Percentiles rank a stretch among this genome's conserved stretches.
These are phyloP conservation scores for Sarcophilus harrisii DNA, from an alignment of 2,797 vertebrate genomes.

Conservation along the genomic window DNA sequence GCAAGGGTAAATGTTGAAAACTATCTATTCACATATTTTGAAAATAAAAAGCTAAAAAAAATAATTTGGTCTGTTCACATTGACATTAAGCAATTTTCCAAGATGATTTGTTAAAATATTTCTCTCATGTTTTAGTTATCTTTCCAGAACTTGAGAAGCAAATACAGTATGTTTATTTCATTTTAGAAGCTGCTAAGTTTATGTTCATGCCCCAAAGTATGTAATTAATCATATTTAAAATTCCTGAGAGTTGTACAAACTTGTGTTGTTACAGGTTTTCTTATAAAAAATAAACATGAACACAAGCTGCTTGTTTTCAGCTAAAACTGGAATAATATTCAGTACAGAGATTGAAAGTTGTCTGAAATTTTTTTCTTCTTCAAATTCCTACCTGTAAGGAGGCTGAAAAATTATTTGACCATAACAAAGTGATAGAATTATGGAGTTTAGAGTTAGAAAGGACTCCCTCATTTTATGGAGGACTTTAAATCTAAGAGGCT, in stretches of 20 bases:
- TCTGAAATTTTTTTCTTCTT: conserved; percentile 29
- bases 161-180: conserved; percentile 75
- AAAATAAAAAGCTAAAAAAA: neutral
- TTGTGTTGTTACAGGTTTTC: conserved; percentile 60
- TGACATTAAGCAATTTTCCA: conserved; percentile 62
- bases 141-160: conserved; percentile 76
- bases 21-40: no score
- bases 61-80: conserved; percentile 64
- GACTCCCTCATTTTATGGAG: neutral
- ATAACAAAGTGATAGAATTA: neutral
- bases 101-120: conserved; percentile 72
- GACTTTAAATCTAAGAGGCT: neutral
- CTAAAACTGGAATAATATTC: conserved; percentile 29
- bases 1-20: no score
- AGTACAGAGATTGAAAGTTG: conserved; percentile 24
- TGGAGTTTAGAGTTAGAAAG: neutral
- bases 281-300: conserved; percentile 62
- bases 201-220: conserved; percentile 67
- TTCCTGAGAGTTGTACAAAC: conserved; percentile 59
- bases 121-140: conserved; percentile 71
- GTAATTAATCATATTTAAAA: conserved; percentile 63
- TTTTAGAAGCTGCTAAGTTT: conserved; percentile 67
- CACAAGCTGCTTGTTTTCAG: conserved; percentile 61
- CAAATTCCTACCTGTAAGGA: neutral
- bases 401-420: neutral